These are phyloP conservation scores for Drosophila nikananu DNA, from an alignment of 1,140 invertebrate species.

Conservation along the genomic window DNA sequence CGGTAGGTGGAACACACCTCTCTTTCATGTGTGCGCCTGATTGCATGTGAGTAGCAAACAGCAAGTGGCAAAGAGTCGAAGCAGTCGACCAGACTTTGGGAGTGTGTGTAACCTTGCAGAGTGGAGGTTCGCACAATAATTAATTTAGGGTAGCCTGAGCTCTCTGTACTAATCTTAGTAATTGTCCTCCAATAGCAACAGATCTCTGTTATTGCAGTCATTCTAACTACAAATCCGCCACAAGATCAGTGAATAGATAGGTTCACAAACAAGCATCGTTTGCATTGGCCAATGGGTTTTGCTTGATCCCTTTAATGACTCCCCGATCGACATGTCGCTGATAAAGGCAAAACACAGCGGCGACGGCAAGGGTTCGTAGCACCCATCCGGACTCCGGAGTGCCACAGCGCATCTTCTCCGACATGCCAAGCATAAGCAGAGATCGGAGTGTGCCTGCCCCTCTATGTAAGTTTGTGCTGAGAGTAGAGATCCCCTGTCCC, in stretches of 20 bases:
- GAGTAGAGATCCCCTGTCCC: conserved; percentile 5
- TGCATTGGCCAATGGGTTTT: conserved; percentile 14
- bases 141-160: background rate
- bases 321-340: conserved; percentile 18
- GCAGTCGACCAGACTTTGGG: conserved; percentile 8
- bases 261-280: background rate
- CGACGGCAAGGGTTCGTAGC: background rate
- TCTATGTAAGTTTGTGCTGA: background rate
- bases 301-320: conserved; percentile 29
- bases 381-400: background rate
- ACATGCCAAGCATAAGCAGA: conserved; percentile 45
- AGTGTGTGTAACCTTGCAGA: too few species aligned
- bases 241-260: conserved; percentile 8
- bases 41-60: conserved; percentile 30
- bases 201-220: conserved; percentile 5
- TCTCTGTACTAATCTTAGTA: background rate
- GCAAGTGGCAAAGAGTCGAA: conserved; percentile 36
- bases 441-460: conserved; percentile 9
- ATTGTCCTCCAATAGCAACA: background rate
- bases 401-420: conserved; percentile 16
- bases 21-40: conserved; percentile 27
- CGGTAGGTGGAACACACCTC: conserved; percentile 28
- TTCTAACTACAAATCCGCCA: background rate
- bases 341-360: conserved; percentile 3
- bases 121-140: too few species aligned